Evolutionary conservation across 2,797 vertebrate species (phyloP).

Genomic region (Pelochelys cantorii): DNA sequence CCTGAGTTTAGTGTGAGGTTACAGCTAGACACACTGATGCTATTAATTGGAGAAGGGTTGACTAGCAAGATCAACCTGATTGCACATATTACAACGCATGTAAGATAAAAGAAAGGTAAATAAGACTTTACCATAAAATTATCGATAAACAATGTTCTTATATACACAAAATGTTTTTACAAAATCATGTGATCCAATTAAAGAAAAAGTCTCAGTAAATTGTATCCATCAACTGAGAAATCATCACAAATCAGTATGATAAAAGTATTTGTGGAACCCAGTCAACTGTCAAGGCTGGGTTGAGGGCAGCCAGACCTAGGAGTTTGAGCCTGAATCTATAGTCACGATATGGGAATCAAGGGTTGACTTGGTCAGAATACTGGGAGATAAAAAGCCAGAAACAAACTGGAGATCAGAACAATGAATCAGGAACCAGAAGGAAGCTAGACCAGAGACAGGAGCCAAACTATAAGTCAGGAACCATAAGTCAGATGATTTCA

Average conservation of each 20-base stretch:
- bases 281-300: constrained; percentile 19
- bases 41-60: constrained; percentile 39
- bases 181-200: constrained; percentile 30
- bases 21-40: constrained; percentile 56
- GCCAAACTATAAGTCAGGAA: constrained; percentile 44
- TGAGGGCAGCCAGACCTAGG: background rate
- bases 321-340: background rate
- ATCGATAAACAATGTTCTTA: constrained; percentile 6
- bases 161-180: constrained; percentile 1
- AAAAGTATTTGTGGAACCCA: constrained; percentile 2
- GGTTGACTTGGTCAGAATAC: background rate
- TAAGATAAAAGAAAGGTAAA: constrained; percentile 50
- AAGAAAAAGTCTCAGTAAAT: constrained; percentile 16
- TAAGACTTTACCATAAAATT: background rate
- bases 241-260: constrained; percentile 29
- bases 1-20: constrained; percentile 19
- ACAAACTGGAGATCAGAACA: background rate
- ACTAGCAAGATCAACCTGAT: constrained; percentile 33
- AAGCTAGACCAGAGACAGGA: too few species aligned
- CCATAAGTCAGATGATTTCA: constrained; percentile 45
- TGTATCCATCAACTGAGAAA: constrained; percentile 40
- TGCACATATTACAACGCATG: constrained; percentile 23
- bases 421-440: background rate
- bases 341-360: background rate
- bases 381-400: background rate